Evolutionary conservation across 2,113 vertebrate genomes (phyloP), one percentile per base, ranked within the genome.

Genomic region (Perca schrenkii): DNA sequence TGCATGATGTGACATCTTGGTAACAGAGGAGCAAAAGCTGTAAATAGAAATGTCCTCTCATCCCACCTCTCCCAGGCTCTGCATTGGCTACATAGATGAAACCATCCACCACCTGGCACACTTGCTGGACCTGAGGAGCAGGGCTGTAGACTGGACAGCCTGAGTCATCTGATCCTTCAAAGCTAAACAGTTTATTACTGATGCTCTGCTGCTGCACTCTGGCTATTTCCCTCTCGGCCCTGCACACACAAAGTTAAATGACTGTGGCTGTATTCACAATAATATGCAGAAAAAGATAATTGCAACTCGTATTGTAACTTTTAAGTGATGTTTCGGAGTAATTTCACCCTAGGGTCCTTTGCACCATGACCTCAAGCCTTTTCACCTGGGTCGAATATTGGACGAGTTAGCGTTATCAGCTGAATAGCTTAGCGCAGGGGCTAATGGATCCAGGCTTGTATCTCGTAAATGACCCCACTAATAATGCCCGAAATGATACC

Each of bases 71-170:
- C 4, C 92, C 91, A 63, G 90, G 88, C 93, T 99, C 97, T 21
- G 96, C 97, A 84, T 99, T 98, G 67, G 96, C 96, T 58, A 98
- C 97, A 50, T 98, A 99, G 93, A 99, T 98, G 93, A 99, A 98
- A 21, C 98, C 98, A 74, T 98, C 95, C 53, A 97, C 97, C 22
- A 95, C 95, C 86, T 96, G 94, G 69, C 97, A 99, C 90, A 97
- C 97, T 62, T 97, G 96, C 91, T 97, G 97, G 63, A 99, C 96
- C 84, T 97, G 95, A 63, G 95, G 96, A 60, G 97, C 95, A 7
- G 97, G 95, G 69, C 74, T 94, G 88, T 95, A 97, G 0, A 92
- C 79, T 2, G 78, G 83, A 10, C 3, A 12, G 6, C 94, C 93
- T 4, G 93, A 94, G 1, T 94, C 94, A 67, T 93, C 93, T 2